Evolutionary conservation across 2,797 vertebrate species (phyloP), one percentile per base, ranked within the genome.

Genomic region (Acestrorhynchus altus): DNA sequence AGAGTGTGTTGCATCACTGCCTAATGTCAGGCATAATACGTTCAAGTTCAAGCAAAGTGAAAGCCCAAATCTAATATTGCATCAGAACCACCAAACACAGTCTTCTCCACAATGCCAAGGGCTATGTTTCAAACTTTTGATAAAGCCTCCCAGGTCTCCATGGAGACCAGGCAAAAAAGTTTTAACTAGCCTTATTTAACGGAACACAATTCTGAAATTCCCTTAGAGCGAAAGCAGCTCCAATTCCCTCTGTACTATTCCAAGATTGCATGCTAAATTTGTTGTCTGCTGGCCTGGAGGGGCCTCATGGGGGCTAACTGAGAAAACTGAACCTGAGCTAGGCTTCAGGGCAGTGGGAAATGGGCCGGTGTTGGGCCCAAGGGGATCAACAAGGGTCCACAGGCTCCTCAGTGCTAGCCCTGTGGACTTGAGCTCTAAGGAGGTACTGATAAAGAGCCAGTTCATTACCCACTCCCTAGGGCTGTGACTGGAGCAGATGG

Each of bases 321-420:
- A 63, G 72, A 70, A 74, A 70, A 57, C 64, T 35, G 66, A 68
- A 57, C 24, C 78, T 75, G 46, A 49, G 57, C 65, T 77, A 83
- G 88, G 87, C 92, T 86, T 89, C 80, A 84, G 88, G 90, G 87
- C 88, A 88, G 84, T 87, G 87, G 85, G 86, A 93, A 91, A 92
- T 89, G 88, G 90, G 87, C 89, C 84, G 84, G 89, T 86, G 86
- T 87, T 85, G 87, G 89, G 89, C 88, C 90, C 72, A 85, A 83
- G 83, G 90, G 92, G 92, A 89, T 92, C 91, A 92, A 90, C 88
- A 89, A 90, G 82, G 83, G 87, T 87, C 81, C 84, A 64, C 84
- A 81, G 89, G 90, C 89, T 81, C 85, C 74, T 82, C 88, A 83
- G 88, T 72, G 79, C 85, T 83, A 67, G 80, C 89, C 49, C 64